Percentiles rank a stretch among this genome's conserved stretches.
These are phyloP conservation scores for Steinernema khuongi DNA, from an alignment of 1,140 invertebrate species.

Conservation along the genomic window DNA sequence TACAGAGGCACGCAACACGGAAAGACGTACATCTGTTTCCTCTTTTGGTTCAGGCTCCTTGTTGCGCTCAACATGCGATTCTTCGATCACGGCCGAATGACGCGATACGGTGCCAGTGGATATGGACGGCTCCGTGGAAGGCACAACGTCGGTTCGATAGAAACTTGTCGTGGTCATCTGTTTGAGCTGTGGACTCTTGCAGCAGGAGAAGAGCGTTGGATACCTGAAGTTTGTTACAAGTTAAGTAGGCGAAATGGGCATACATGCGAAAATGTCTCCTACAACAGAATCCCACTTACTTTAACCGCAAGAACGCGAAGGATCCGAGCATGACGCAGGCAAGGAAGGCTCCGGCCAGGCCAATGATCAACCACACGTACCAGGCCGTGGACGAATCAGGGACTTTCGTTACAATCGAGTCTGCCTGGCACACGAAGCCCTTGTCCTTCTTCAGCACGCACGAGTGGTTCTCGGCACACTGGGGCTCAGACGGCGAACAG, in stretches of 20 bases:
- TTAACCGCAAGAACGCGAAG: not conserved
- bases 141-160: not conserved
- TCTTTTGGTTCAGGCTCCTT: not conserved
- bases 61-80: not conserved
- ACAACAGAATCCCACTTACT: not conserved
- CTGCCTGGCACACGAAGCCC: not conserved
- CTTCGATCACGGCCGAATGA: not conserved
- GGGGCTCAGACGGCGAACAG: not conserved
- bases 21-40: not conserved
- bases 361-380: conserved; percentile 1
- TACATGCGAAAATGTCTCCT: too few species aligned
- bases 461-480: not conserved
- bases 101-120: not conserved
- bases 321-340: not conserved
- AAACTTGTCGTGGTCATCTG: conserved; percentile 2
- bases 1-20: not conserved
- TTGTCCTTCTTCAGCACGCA: not conserved
- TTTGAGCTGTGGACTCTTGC: not conserved
- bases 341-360: not conserved
- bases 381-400: not conserved
- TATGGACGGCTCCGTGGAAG: not conserved
- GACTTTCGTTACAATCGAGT: not conserved
- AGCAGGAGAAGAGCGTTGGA: not conserved
- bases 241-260: too few species aligned
- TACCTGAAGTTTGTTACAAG: not conserved